These are phyloP conservation scores for Patella ulyssiponensis DNA, from an alignment of 2,888 invertebrate genomes.

Conservation along the genomic window DNA sequence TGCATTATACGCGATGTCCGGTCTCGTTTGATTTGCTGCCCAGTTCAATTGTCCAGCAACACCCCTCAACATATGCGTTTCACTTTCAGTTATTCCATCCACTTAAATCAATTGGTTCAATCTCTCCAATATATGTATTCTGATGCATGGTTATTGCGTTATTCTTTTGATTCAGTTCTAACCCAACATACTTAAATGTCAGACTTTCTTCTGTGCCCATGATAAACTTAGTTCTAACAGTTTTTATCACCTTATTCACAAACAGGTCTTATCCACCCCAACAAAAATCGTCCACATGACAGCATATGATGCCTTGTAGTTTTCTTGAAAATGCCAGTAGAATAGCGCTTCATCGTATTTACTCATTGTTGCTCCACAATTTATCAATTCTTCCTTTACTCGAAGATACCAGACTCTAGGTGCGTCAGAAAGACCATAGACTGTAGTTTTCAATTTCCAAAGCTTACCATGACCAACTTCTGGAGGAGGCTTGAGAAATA, in stretches of 20 bases:
- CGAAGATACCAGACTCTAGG: slow-evolving; percentile 16
- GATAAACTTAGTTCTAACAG: slow-evolving; percentile 10
- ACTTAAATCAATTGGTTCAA: too few relatives aligned
- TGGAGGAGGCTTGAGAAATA: too few relatives aligned
- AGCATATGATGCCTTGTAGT: slow-evolving; percentile 16
- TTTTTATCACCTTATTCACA: slow-evolving; percentile 13
- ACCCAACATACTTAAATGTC: slow-evolving; percentile 22
- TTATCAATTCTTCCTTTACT: slow-evolving; percentile 11
- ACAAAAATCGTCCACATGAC: slow-evolving; percentile 26
- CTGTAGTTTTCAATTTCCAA: slow-evolving; percentile 16
- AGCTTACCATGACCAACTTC: background rate
- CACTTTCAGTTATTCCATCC: too few relatives aligned
- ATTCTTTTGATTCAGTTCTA: too few relatives aligned
- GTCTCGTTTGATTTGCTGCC: too few relatives aligned
- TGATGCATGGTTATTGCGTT: too few relatives aligned
- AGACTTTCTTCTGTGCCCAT: slow-evolving; percentile 16
- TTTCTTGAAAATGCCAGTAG: slow-evolving; percentile 8
- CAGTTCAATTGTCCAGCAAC: too few relatives aligned
- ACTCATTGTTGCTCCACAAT: slow-evolving; percentile 8
- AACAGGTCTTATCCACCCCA: slow-evolving; percentile 19
- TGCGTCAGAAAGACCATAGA: slow-evolving; percentile 27
- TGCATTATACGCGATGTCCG: too few relatives aligned
- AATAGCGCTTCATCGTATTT: slow-evolving; percentile 17
- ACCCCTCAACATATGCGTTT: too few relatives aligned
- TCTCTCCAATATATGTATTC: too few relatives aligned